These are phyloP conservation scores for Pammene fasciana DNA, from an alignment of 2,888 invertebrate species.

Conservation along the genomic window DNA sequence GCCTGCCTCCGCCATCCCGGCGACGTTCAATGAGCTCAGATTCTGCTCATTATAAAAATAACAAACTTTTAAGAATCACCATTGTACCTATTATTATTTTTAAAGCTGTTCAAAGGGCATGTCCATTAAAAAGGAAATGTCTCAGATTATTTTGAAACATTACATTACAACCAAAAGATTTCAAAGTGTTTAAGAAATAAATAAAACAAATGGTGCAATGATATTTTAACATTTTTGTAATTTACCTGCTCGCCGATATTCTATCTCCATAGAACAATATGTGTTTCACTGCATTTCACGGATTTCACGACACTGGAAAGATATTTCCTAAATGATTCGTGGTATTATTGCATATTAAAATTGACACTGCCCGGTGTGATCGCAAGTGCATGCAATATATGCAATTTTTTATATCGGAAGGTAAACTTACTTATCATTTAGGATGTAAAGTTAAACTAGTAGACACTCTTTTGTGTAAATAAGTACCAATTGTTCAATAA, in stretches of 20 bases:
- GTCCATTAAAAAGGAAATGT: no score
- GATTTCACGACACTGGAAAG: conserved; percentile 50
- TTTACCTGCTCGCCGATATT: conserved; percentile 58
- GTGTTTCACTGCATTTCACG: conserved; percentile 52
- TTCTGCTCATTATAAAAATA: conserved; percentile 42
- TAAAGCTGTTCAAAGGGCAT: no score
- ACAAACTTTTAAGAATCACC: background rate
- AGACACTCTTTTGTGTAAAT: conserved; percentile 21
- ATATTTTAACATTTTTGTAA: background rate
- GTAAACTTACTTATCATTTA: conserved; percentile 37
- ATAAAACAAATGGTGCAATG: conserved; percentile 43
- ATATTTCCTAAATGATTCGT: conserved; percentile 42
- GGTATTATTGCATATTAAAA: conserved; percentile 43
- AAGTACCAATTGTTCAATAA: conserved; percentile 23
- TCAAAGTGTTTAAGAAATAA: conserved; percentile 15
- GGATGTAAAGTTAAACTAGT: conserved; percentile 37
- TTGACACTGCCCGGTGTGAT: conserved; percentile 44
- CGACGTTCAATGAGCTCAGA: conserved; percentile 69
- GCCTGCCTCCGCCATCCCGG: conserved; percentile 72
- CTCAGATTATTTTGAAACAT: no score
- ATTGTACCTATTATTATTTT: background rate
- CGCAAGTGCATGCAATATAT: conserved; percentile 32
- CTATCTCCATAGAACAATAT: conserved; percentile 58
- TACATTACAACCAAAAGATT: no score
- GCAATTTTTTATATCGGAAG: conserved; percentile 20